These are phyloP conservation scores for Ferdinandea cuprea DNA, from an alignment of 2,888 invertebrate genomes.

Conservation along the genomic window DNA sequence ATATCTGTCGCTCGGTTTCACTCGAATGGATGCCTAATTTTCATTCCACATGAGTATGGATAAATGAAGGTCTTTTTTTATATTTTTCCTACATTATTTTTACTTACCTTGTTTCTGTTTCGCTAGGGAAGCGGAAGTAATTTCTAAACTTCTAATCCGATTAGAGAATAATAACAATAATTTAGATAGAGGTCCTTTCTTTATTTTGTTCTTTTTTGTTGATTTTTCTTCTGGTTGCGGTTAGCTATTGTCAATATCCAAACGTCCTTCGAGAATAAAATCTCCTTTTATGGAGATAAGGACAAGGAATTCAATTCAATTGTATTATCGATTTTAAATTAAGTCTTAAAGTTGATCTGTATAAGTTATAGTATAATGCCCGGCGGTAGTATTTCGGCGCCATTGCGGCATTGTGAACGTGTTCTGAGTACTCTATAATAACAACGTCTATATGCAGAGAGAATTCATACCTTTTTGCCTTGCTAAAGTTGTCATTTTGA, in stretches of 20 bases:
- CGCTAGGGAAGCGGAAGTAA: conserved; percentile 57
- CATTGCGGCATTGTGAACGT: conserved; percentile 51
- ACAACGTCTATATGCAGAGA: conserved; percentile 11
- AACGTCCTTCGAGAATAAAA: conserved; percentile 12
- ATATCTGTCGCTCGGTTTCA: conserved; percentile 18
- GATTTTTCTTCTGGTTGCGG: conserved; percentile 7
- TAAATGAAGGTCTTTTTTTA: conserved; percentile 23
- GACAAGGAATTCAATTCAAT: conserved; percentile 50
- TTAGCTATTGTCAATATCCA: conserved; percentile 53
- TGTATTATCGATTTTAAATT: conserved; percentile 65
- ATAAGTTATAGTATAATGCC: conserved; percentile 12
- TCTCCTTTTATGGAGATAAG: not conserved
- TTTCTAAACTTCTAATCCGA: conserved; percentile 63
- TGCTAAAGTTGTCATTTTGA: conserved; percentile 54
- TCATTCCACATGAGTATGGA: conserved; percentile 16
- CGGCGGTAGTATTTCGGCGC: conserved; percentile 30
- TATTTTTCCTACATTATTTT: too few species aligned
- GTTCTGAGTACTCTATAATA: conserved; percentile 11
- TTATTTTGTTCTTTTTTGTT: too few species aligned
- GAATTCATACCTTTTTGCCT: conserved; percentile 1
- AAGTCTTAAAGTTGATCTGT: conserved; percentile 48
- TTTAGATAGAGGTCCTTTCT: conserved; percentile 38
- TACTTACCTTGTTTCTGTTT: conserved; percentile 37
- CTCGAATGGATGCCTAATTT: conserved; percentile 45
- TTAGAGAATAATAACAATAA: conserved; percentile 64